Evolutionary conservation across 2,888 invertebrate genomes (phyloP).

Genomic region (Latheticus oryzae): DNA sequence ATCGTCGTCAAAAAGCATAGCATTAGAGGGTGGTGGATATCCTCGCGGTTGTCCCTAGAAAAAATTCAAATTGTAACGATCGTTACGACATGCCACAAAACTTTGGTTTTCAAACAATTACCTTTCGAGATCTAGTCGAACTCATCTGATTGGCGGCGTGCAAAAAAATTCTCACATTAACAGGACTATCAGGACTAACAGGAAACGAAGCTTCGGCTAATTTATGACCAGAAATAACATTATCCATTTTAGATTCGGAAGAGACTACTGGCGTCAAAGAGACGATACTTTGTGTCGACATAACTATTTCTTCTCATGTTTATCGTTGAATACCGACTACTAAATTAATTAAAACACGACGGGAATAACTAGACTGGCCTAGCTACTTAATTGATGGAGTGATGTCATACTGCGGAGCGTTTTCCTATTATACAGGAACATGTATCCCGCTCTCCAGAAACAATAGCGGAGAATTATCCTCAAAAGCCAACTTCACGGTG

Average conservation of each 20-base stretch:
- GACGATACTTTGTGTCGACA: constrained; percentile 60
- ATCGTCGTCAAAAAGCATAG: constrained; percentile 90
- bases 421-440: constrained; percentile 33
- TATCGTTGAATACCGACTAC: constrained; percentile 44
- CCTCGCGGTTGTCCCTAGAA: constrained; percentile 71
- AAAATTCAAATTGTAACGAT: neutral
- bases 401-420: constrained; percentile 51
- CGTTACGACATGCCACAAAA: constrained; percentile 1
- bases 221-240: constrained; percentile 48
- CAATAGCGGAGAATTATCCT: constrained; percentile 10
- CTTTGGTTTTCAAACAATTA: constrained; percentile 41
- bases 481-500: no score
- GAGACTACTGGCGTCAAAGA: constrained; percentile 59
- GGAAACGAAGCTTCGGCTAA: constrained; percentile 59
- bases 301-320: constrained; percentile 36
- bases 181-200: constrained; percentile 54
- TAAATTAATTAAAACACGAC: constrained; percentile 55
- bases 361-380: constrained; percentile 45
- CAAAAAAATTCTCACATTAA: constrained; percentile 63
- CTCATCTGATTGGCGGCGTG: constrained; percentile 58
- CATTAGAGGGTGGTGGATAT: constrained; percentile 77
- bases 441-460: constrained; percentile 17
- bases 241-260: constrained; percentile 54
- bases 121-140: constrained; percentile 54
- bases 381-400: constrained; percentile 58